Conservation (phyloP, 2,113 vertebrate genomes). For the Asarcornis scutulata region DNA sequence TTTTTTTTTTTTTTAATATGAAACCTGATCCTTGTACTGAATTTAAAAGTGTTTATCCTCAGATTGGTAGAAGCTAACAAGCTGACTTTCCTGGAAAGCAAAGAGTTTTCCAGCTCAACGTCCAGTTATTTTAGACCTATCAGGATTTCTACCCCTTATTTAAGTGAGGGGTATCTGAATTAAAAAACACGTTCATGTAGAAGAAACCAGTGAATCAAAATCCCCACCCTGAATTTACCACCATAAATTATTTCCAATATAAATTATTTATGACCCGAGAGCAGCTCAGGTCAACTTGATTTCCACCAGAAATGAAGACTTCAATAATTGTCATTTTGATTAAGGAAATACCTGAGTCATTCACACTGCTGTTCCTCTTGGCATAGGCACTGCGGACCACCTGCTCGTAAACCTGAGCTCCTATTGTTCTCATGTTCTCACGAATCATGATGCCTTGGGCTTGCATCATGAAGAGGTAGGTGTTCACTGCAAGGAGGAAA, state of each 20-base stretch:
- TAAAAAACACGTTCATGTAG: not conserved
- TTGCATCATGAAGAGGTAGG: conserved; percentile 99
- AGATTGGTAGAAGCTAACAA: not conserved
- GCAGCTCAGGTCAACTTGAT: not conserved
- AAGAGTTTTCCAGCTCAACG: not conserved
- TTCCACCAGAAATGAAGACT: not conserved
- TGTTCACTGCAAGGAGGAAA: conserved; percentile 85
- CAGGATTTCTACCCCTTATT: not conserved
- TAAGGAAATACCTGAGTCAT: conserved; percentile 87
- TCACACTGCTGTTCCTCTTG: conserved; percentile 84
- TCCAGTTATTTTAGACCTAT: not conserved
- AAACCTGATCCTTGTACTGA: conserved; percentile 4
- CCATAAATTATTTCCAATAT: not conserved
- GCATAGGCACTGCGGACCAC: conserved; percentile 92
- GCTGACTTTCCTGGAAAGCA: conserved; percentile 26
- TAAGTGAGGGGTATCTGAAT: not conserved
- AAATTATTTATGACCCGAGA: not conserved
- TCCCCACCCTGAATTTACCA: not conserved
- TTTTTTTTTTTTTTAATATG: not conserved
- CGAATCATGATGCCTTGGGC: conserved; percentile 93
- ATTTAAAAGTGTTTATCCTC: not conserved
- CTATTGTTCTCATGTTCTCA: conserved; percentile 92
- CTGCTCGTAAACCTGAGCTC: conserved; percentile 95
- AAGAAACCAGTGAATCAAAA: not conserved
- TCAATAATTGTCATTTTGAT: not conserved